Evolutionary conservation across 2,888 invertebrate species (phyloP).

Genomic region (Drosophila nr. perissopoda): DNA sequence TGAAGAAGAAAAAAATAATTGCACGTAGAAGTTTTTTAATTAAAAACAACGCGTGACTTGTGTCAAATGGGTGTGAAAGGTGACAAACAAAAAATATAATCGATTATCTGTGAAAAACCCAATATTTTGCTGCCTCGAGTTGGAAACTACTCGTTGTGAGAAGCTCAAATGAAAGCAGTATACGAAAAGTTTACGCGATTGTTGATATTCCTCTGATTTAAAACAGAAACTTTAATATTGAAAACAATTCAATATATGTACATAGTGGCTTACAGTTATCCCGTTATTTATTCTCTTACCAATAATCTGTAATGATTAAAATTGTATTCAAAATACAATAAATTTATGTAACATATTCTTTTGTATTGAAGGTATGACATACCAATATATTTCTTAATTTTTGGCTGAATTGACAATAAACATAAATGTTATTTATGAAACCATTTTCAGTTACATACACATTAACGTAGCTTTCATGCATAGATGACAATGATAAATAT

Average conservation of each 20-base stretch:
- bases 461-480: neutral
- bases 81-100: conserved; percentile 31
- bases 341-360: neutral
- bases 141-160: neutral
- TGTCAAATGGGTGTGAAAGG: conserved; percentile 65
- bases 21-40: conserved; percentile 77
- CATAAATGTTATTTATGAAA: neutral
- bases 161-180: conserved; percentile 2
- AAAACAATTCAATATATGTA: neutral
- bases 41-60: conserved; percentile 76
- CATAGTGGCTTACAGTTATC: neutral
- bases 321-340: neutral
- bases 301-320: neutral
- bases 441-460: neutral
- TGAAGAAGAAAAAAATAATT: conserved; percentile 65
- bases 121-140: neutral
- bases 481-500: neutral
- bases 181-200: neutral
- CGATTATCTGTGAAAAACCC: neutral
- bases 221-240: neutral
- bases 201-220: neutral
- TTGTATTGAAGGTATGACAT: neutral
- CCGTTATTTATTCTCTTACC: neutral
- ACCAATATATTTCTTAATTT: neutral
- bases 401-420: neutral